Percentiles rank a stretch among this genome's conserved stretches.
Evolutionary conservation across 2,113 vertebrate genomes (phyloP).

Genomic region (Siphamia tubifer): DNA sequence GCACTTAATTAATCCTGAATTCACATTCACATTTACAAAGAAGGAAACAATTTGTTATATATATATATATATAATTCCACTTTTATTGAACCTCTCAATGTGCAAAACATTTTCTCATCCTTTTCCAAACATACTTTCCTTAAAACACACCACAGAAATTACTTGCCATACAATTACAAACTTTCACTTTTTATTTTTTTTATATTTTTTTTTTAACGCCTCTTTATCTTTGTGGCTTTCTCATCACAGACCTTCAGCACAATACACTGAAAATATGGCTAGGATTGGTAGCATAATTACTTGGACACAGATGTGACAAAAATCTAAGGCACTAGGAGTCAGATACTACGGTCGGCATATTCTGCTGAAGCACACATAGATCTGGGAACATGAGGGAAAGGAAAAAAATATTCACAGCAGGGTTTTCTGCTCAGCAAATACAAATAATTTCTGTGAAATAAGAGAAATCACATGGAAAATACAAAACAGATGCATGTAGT

Average conservation of each 20-base stretch:
- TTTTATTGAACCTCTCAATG: constrained; percentile 54
- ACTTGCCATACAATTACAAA: not conserved
- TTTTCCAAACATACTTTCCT: constrained; percentile 18
- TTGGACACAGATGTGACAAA: constrained; percentile 58
- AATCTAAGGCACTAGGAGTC: constrained; percentile 79
- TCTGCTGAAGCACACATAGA: constrained; percentile 52
- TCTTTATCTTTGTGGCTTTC: constrained; percentile 4
- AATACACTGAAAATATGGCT: constrained; percentile 67
- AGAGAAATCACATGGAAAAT: constrained; percentile 27
- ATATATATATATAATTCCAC: constrained; percentile 27
- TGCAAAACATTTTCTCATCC: constrained; percentile 52
- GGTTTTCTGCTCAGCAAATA: constrained; percentile 37
- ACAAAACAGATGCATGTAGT: constrained; percentile 28
- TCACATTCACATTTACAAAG: not conserved
- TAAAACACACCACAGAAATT: constrained; percentile 6
- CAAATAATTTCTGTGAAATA: constrained; percentile 3
- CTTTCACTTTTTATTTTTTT: not conserved
- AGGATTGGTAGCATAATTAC: constrained; percentile 67
- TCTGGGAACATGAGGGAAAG: constrained; percentile 14
- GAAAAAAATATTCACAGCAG: constrained; percentile 38
- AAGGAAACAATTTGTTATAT: not conserved
- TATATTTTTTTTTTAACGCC: constrained; percentile 23
- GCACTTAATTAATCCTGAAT: too few species aligned
- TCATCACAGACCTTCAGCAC: constrained; percentile 21
- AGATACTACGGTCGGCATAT: constrained; percentile 28